Percentiles rank a stretch among this genome's conserved stretches.
These are phyloP conservation scores for Resseliella maxima DNA, from an alignment of 2,888 invertebrate species.

Conservation along the genomic window DNA sequence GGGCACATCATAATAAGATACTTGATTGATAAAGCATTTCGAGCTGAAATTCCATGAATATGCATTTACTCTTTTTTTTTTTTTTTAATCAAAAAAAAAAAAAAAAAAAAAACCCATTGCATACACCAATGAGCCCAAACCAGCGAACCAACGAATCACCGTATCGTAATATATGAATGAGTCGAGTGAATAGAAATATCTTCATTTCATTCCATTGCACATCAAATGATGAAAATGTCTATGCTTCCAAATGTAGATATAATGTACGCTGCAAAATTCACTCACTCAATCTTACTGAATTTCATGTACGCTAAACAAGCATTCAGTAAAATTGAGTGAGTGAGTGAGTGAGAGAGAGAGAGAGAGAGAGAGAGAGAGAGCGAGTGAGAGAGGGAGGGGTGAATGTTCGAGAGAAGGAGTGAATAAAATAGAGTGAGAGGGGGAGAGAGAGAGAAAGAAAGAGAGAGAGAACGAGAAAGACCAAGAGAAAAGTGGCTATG, in stretches of 20 bases:
- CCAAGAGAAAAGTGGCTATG: background rate
- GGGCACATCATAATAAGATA: conserved; percentile 48
- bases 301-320: too few species aligned
- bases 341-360: too few species aligned
- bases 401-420: too few species aligned
- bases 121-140: background rate
- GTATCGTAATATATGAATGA: conserved; percentile 24
- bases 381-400: too few species aligned
- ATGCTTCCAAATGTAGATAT: background rate
- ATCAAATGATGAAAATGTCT: conserved; percentile 32
- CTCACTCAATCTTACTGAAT: too few species aligned
- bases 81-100: too few species aligned
- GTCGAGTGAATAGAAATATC: conserved; percentile 21
- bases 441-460: too few species aligned
- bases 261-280: background rate
- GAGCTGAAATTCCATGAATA: conserved; percentile 28
- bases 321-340: too few species aligned
- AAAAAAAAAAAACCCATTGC: background rate
- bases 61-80: conserved; percentile 16
- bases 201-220: conserved; percentile 46
- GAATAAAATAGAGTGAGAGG: too few species aligned
- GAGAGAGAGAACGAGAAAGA: background rate
- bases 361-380: too few species aligned
- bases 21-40: conserved; percentile 46
- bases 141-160: background rate